Conservation (phyloP, 2,888 invertebrate genomes). For the Notocelia uddmanniana region DNA sequence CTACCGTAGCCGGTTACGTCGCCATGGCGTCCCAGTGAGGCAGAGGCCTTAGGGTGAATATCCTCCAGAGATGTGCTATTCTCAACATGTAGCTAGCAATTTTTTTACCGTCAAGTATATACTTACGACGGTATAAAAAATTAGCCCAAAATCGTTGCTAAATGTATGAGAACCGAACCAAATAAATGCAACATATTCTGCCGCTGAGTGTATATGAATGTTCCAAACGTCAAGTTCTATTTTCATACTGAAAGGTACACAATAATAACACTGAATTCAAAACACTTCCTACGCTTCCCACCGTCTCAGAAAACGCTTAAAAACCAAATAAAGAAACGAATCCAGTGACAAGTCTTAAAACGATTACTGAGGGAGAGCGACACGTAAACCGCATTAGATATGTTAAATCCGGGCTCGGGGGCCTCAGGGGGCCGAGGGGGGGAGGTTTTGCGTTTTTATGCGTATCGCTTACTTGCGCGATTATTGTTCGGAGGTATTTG, state of each 20-base stretch:
- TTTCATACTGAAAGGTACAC: background rate
- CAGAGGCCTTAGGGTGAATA: too few relatives aligned
- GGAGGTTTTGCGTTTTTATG: constrained; percentile 76
- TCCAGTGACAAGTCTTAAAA: constrained; percentile 73
- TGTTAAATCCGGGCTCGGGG: constrained; percentile 79
- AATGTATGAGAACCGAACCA: too few relatives aligned
- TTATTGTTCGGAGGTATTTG: constrained; percentile 83
- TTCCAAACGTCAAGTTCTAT: background rate
- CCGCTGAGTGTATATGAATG: too few relatives aligned
- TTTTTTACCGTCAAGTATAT: too few relatives aligned
- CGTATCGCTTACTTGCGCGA: constrained; percentile 84
- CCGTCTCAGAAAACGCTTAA: constrained; percentile 54
- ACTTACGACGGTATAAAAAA: too few relatives aligned
- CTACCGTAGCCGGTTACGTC: too few relatives aligned
- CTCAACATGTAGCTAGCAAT: too few relatives aligned
- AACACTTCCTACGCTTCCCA: constrained; percentile 40
- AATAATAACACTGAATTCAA: constrained; percentile 17
- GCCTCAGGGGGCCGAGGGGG: constrained; percentile 64
- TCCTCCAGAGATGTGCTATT: too few relatives aligned
- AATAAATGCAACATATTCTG: too few relatives aligned
- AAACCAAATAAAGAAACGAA: constrained; percentile 57
- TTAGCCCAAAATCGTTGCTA: too few relatives aligned
- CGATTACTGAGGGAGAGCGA: constrained; percentile 77
- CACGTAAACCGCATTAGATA: constrained; percentile 85
- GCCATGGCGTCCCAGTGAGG: too few relatives aligned